Conservation (phyloP, 2,113 vertebrate species). For the Bucco capensis region DNA sequence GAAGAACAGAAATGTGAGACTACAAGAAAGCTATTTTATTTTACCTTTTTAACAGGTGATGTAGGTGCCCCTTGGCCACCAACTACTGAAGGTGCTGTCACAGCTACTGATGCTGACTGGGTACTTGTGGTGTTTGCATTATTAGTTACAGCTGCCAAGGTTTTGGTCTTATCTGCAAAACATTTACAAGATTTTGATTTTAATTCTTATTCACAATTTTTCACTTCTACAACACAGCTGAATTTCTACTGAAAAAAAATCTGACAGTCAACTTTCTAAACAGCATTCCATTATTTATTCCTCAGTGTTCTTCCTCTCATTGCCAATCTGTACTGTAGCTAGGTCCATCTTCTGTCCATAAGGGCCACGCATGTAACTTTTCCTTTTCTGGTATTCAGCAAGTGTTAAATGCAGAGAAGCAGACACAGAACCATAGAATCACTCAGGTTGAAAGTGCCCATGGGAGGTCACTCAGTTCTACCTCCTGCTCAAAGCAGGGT, state of each 20-base stretch:
- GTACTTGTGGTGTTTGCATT: conserved; percentile 74
- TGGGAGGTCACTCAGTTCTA: background rate
- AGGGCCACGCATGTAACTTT: background rate
- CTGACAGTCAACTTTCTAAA: background rate
- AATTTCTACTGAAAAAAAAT: background rate
- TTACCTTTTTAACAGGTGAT: conserved; percentile 96
- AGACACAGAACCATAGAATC: background rate
- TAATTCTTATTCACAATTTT: background rate
- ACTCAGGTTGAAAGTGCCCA: background rate
- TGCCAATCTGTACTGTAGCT: background rate
- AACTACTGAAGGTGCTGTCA: conserved; percentile 78
- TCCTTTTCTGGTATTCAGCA: background rate
- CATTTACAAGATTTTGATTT: background rate
- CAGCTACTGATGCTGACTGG: conserved; percentile 72
- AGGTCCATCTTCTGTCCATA: background rate
- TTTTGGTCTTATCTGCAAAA: conserved; percentile 88
- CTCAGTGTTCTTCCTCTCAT: background rate
- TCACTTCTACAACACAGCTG: background rate
- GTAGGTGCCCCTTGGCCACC: conserved; percentile 87
- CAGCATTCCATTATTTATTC: background rate
- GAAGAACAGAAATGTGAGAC: background rate
- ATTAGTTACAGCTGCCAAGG: conserved; percentile 78
- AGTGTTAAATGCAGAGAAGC: background rate
- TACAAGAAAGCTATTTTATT: background rate
- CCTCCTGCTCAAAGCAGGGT: background rate